Evolutionary conservation across 2,113 vertebrate genomes (phyloP).

Genomic region (Cheilinus undulatus): DNA sequence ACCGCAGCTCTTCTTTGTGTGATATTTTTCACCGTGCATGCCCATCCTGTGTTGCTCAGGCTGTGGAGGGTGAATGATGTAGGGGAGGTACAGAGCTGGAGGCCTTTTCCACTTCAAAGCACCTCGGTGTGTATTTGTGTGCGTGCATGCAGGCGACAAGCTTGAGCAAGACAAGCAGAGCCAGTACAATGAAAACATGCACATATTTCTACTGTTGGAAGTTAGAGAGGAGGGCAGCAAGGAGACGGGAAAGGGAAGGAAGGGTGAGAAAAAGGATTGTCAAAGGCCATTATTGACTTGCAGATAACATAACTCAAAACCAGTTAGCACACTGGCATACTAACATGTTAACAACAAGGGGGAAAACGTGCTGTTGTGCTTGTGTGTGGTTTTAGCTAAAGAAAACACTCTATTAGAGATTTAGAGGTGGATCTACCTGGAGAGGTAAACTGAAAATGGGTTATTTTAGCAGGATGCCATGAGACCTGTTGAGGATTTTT

Average conservation of each 20-base stretch:
- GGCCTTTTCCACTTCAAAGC: slow-evolving; percentile 80
- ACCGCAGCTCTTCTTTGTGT: slow-evolving; percentile 11
- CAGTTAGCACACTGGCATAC: slow-evolving; percentile 16
- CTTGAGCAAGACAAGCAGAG: slow-evolving; percentile 69
- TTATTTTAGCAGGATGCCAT: slow-evolving; percentile 64
- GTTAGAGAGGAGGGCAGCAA: slow-evolving; percentile 7
- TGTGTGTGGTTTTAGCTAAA: slow-evolving; percentile 19
- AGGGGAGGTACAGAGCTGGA: slow-evolving; percentile 75
- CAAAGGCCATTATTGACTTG: neutral
- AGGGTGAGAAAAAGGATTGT: slow-evolving; percentile 34
- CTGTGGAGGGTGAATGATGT: slow-evolving; percentile 74
- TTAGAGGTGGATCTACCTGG: slow-evolving; percentile 50
- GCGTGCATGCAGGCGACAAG: slow-evolving; percentile 66
- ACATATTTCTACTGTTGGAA: slow-evolving; percentile 54
- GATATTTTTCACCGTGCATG: slow-evolving; percentile 21
- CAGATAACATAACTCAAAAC: slow-evolving; percentile 16
- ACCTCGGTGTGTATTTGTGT: slow-evolving; percentile 64
- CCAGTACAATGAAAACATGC: slow-evolving; percentile 54
- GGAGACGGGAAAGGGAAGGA: slow-evolving; percentile 19
- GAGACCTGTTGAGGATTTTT: slow-evolving; percentile 50
- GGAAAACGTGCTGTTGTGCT: neutral
- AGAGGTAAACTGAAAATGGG: slow-evolving; percentile 55
- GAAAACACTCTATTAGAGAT: slow-evolving; percentile 17
- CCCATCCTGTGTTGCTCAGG: slow-evolving; percentile 62
- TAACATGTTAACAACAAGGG: slow-evolving; percentile 3